These are phyloP conservation scores for Amblyopsis hoosieri DNA, from an alignment of 2,797 vertebrate genomes.

Conservation along the genomic window DNA sequence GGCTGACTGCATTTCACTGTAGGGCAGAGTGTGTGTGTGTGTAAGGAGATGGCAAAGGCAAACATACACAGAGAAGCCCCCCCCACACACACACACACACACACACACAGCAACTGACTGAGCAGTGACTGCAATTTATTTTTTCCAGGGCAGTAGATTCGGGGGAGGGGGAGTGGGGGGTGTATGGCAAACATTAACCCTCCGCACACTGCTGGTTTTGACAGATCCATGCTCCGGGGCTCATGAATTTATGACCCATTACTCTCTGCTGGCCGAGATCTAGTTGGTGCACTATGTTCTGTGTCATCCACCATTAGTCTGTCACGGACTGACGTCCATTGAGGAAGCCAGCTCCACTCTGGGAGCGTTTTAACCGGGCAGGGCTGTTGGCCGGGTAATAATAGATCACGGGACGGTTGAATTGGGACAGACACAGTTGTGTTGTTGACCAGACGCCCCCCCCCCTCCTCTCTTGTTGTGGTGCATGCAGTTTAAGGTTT, in stretches of 20 bases:
- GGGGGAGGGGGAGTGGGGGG: constrained; percentile 44
- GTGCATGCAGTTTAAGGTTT: constrained; percentile 82
- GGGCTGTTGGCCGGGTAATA: constrained; percentile 59
- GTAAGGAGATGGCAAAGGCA: constrained; percentile 1
- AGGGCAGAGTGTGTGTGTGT: constrained; percentile 49
- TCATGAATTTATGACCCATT: constrained; percentile 87
- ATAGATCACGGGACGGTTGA: constrained; percentile 65
- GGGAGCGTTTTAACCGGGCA: constrained; percentile 64
- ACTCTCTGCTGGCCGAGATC: constrained; percentile 77
- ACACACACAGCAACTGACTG: constrained; percentile 27
- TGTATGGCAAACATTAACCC: constrained; percentile 82
- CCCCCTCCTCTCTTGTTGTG: constrained; percentile 68
- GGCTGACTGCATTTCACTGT: constrained; percentile 75
- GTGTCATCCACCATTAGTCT: constrained; percentile 89
- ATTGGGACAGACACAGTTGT: constrained; percentile 73
- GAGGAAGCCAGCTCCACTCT: constrained; percentile 78
- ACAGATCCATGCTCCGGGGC: constrained; percentile 83
- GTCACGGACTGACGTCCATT: constrained; percentile 84
- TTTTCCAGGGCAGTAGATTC: constrained; percentile 42
- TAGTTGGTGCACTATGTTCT: constrained; percentile 89
- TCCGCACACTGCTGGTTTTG: constrained; percentile 83
- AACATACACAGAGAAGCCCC: constrained; percentile 17
- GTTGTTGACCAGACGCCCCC: constrained; percentile 46
- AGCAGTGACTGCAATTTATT: constrained; percentile 25
- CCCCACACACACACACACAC: constrained; percentile 15